Conservation (phyloP, 2,797 vertebrate species). For the Mus spretus region DNA sequence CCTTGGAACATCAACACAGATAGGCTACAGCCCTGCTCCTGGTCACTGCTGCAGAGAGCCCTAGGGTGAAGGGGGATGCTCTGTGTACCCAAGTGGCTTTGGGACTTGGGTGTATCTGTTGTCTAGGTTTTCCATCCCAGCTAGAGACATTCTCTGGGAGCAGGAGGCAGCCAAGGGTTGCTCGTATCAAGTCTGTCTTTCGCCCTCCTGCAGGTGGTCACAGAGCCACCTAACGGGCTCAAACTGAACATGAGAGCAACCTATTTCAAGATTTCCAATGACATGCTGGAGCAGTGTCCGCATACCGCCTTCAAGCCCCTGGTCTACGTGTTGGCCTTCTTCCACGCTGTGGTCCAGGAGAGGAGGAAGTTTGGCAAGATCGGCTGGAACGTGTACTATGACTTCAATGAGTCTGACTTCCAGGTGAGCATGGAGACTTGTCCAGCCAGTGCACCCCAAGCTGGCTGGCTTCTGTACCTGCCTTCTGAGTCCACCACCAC, state of each 20-base stretch:
- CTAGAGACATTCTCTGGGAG: neutral
- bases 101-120: neutral
- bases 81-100: accelerated
- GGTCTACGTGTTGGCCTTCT: constrained; percentile 96
- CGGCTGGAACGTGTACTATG: constrained; percentile 97
- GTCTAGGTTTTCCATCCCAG: neutral
- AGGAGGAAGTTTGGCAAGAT: constrained; percentile 98
- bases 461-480: neutral
- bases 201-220: constrained; percentile 93
- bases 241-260: constrained; percentile 98
- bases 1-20: accelerated
- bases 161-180: no score
- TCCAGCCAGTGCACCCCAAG: neutral
- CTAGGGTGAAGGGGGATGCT: neutral
- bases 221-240: constrained; percentile 96
- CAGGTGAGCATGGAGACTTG: constrained; percentile 87
- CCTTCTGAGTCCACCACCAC: accelerated
- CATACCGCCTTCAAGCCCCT: constrained; percentile 94
- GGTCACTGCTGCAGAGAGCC: accelerated
- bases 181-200: neutral
- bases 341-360: constrained; percentile 98
- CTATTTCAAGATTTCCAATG: constrained; percentile 94
- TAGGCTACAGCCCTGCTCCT: accelerated
- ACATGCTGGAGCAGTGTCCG: constrained; percentile 91
- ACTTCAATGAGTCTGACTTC: constrained; percentile 99